Conservation (phyloP, 2,113 vertebrate species). For the Phodopus roborovskii region DNA sequence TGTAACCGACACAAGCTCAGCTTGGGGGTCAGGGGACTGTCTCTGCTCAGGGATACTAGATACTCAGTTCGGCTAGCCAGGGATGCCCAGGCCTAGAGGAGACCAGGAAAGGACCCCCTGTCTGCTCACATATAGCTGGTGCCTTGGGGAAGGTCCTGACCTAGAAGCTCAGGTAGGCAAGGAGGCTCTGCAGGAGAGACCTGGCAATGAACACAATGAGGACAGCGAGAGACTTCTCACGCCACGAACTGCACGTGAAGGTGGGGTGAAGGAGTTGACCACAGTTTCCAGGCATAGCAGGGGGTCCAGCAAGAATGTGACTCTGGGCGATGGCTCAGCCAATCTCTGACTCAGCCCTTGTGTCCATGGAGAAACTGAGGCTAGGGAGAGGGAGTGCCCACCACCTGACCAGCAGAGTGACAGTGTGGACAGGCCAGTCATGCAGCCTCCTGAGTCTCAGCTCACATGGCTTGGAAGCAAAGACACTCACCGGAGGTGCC, state of each 20-base stretch:
- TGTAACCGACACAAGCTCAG: fast-evolving
- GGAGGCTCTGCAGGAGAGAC: not conserved
- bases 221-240: not conserved
- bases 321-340: not conserved
- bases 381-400: not conserved
- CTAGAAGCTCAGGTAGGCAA: not conserved
- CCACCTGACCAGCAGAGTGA: fast-evolving
- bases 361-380: not conserved
- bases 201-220: fast-evolving
- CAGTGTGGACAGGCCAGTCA: fast-evolving
- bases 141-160: fast-evolving
- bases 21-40: not conserved
- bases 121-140: not conserved
- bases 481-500: fast-evolving
- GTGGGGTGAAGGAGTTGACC: fast-evolving
- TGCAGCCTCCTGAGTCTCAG: fast-evolving
- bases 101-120: not conserved
- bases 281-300: fast-evolving
- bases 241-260: fast-evolving
- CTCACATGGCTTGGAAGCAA: not conserved
- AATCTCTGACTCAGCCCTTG: not conserved
- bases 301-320: not conserved
- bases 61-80: not conserved
- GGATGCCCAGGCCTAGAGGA: not conserved
- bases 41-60: not conserved